Evolutionary conservation across 2,888 invertebrate species (phyloP).

Genomic region (Eledone cirrhosa): DNA sequence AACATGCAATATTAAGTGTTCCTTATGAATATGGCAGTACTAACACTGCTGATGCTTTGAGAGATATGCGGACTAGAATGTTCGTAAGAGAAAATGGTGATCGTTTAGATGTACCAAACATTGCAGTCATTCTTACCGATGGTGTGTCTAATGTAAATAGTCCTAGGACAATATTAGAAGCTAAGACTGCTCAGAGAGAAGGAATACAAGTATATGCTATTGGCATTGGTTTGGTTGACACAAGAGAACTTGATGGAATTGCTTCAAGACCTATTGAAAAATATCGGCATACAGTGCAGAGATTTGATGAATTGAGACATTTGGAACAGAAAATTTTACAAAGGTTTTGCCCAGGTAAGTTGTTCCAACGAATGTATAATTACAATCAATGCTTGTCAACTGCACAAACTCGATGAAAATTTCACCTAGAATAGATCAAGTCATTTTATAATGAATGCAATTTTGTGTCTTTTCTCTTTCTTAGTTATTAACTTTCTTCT

Average conservation of each 20-base stretch:
- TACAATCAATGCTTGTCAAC: no score
- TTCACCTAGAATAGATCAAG: no score
- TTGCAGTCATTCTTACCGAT: constrained; percentile 50
- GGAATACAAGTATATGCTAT: constrained; percentile 44
- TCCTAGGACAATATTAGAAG: constrained; percentile 49
- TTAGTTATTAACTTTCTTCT: no score
- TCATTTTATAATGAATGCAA: no score
- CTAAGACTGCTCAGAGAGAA: constrained; percentile 37
- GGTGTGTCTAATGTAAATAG: constrained; percentile 57
- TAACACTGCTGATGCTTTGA: constrained; percentile 42
- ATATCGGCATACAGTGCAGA: constrained; percentile 41
- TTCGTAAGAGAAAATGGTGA: constrained; percentile 43
- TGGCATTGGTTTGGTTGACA: constrained; percentile 45
- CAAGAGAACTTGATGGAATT: constrained; percentile 46
- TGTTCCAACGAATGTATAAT: no score
- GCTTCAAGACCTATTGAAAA: constrained; percentile 42
- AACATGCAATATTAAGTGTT: constrained; percentile 40
- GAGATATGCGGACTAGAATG: constrained; percentile 38
- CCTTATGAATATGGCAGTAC: constrained; percentile 40
- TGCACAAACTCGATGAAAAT: no score
- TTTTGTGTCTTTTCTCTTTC: no score
- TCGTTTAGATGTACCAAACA: constrained; percentile 41
- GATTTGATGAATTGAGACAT: constrained; percentile 41
- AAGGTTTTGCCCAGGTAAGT: constrained; percentile 34
- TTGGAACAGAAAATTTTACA: constrained; percentile 36